Evolutionary conservation across 2,888 invertebrate genomes (phyloP).

Genomic region (Cynaeus angustus): DNA sequence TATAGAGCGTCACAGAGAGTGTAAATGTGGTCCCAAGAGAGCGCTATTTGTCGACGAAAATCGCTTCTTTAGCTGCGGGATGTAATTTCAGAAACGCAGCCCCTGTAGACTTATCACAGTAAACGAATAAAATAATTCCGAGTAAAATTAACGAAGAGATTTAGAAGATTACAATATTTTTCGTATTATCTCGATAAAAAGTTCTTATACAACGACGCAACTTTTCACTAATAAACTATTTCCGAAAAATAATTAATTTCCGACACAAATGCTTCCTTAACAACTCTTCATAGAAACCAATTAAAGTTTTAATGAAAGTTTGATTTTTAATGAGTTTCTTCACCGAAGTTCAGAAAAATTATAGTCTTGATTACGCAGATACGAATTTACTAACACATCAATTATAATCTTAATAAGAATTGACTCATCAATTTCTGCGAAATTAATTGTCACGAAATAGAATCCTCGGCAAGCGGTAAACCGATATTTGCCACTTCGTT

Average conservation of each 20-base stretch:
- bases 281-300: background rate
- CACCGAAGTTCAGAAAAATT: background rate
- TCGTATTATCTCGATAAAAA: too few relatives aligned
- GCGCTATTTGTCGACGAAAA: slow-evolving; percentile 27
- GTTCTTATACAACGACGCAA: too few relatives aligned
- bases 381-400: slow-evolving; percentile 3
- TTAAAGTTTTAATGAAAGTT: slow-evolving; percentile 9
- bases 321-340: slow-evolving; percentile 5
- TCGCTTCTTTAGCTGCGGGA: slow-evolving; percentile 17
- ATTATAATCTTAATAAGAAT: slow-evolving; percentile 17
- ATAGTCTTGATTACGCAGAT: background rate
- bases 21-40: slow-evolving; percentile 21
- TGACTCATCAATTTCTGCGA: slow-evolving; percentile 3
- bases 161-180: background rate
- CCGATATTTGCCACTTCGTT: slow-evolving; percentile 19
- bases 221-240: too few relatives aligned
- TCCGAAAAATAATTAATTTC: background rate
- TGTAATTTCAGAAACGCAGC: slow-evolving; percentile 1
- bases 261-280: background rate
- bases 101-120: background rate
- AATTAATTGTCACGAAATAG: background rate
- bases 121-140: slow-evolving; percentile 1
- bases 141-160: slow-evolving; percentile 7
- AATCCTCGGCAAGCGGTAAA: slow-evolving; percentile 2
- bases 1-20: slow-evolving; percentile 19